phyloP scores from a whole-genome alignment of 2,888 invertebrate species.

The Macrostomum cliftonense region DNA sequence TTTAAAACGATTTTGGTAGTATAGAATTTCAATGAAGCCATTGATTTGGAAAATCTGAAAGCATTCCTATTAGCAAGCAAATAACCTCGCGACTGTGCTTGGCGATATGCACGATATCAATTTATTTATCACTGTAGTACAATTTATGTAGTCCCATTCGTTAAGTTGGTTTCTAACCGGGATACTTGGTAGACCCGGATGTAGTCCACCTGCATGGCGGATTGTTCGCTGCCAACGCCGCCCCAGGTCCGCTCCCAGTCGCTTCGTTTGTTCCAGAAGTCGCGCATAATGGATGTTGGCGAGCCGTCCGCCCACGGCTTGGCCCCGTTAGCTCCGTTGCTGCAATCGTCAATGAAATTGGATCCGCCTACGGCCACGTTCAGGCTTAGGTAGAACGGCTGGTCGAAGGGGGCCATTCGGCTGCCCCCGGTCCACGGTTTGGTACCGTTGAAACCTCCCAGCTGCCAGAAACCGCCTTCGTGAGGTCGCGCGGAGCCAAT shows the following conservation, averaged over 20 bases:
- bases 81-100: too few species aligned
- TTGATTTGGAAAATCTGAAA: too few species aligned
- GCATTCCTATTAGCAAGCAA: too few species aligned
- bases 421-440: constrained; percentile 20
- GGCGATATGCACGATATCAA: too few species aligned
- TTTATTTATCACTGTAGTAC: too few species aligned
- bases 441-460: constrained; percentile 40
- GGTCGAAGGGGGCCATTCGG: constrained; percentile 31
- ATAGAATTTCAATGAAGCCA: too few species aligned
- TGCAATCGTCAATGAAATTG: constrained; percentile 47
- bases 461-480: constrained; percentile 41
- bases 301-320: constrained; percentile 13
- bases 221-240: constrained; percentile 34
- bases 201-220: constrained; percentile 46
- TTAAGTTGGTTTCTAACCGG: too few species aligned
- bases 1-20: too few species aligned
- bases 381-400: constrained; percentile 54
- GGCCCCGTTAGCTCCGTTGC: constrained; percentile 23
- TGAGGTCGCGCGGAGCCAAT: constrained; percentile 19
- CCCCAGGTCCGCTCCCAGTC: constrained; percentile 43
- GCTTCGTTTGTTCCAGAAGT: constrained; percentile 7
- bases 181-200: constrained; percentile 44
- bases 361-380: constrained; percentile 58
- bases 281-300: constrained; percentile 4
- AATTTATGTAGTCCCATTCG: too few species aligned